These are phyloP conservation scores for Camponotus floridanus DNA, from an alignment of 1,140 invertebrate species.

Conservation along the genomic window DNA sequence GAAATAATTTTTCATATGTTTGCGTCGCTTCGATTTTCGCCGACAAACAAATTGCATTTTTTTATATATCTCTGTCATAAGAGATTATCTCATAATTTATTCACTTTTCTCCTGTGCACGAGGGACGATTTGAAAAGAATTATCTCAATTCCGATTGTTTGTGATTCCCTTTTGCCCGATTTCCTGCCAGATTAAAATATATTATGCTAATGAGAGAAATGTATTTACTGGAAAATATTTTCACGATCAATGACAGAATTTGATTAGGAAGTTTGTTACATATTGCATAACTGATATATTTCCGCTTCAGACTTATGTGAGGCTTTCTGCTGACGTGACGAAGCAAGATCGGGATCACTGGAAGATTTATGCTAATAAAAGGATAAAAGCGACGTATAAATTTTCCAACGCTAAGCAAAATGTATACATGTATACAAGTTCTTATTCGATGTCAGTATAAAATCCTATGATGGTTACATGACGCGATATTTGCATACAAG, in stretches of 20 bases:
- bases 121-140: neutral
- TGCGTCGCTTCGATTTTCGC: neutral
- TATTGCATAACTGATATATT: conserved; percentile 27
- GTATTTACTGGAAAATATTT: neutral
- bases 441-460: neutral
- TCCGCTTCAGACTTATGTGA: neutral
- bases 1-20: conserved; percentile 18
- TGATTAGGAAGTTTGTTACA: conserved; percentile 23
- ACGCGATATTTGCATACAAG: conserved; percentile 6
- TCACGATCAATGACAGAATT: neutral
- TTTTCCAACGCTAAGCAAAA: neutral
- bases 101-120: neutral
- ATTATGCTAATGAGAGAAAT: conserved; percentile 15
- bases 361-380: conserved; percentile 51
- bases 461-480: neutral
- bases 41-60: neutral
- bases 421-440: conserved; percentile 20
- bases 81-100: conserved; percentile 21
- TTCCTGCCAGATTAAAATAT: conserved; percentile 15
- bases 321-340: neutral
- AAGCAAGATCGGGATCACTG: neutral
- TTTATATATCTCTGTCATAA: neutral
- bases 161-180: neutral
- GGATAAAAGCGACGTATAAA: conserved; percentile 11
- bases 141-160: conserved; percentile 21